Evolutionary conservation across 2,888 invertebrate species (phyloP).

Genomic region (Sesamia inferens): DNA sequence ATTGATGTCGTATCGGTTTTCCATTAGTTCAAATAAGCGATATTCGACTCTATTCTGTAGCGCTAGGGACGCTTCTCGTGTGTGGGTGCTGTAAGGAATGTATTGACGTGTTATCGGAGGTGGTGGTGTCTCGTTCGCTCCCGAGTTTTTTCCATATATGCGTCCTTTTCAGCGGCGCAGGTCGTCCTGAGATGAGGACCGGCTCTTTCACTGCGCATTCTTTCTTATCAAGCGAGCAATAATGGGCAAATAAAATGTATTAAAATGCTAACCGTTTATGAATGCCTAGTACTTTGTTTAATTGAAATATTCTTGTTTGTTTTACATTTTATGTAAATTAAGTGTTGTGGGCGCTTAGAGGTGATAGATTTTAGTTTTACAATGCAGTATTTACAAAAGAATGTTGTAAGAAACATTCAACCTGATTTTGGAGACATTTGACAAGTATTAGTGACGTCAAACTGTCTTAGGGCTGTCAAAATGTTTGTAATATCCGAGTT

Average conservation of each 20-base stretch:
- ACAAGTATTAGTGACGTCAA: conserved; percentile 10
- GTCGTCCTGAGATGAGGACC: conserved; percentile 84
- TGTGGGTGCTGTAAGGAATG: conserved; percentile 82
- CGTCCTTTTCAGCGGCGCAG: conserved; percentile 86
- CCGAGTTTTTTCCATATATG: conserved; percentile 78
- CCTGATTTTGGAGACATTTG: not conserved
- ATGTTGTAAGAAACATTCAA: not conserved
- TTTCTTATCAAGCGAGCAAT: conserved; percentile 83
- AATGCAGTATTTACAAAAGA: not conserved
- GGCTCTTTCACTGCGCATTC: conserved; percentile 88
- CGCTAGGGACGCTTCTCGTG: conserved; percentile 73
- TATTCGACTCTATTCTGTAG: conserved; percentile 69
- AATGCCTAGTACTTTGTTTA: conserved; percentile 75
- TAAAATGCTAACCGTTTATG: conserved; percentile 74
- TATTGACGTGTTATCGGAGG: conserved; percentile 90
- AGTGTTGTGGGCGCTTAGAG: conserved; percentile 25
- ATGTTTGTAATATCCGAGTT: conserved; percentile 14
- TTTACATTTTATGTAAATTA: conserved; percentile 58
- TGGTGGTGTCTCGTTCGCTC: conserved; percentile 84
- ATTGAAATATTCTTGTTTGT: conserved; percentile 68
- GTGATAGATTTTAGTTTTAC: conserved; percentile 5
- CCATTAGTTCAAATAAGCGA: conserved; percentile 79
- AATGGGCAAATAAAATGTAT: conserved; percentile 78
- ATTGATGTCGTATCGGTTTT: conserved; percentile 90
- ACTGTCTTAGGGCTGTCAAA: conserved; percentile 33